phyloP scores from a whole-genome alignment of 2,113 vertebrate species.

The Stigmatopora nigra region DNA sequence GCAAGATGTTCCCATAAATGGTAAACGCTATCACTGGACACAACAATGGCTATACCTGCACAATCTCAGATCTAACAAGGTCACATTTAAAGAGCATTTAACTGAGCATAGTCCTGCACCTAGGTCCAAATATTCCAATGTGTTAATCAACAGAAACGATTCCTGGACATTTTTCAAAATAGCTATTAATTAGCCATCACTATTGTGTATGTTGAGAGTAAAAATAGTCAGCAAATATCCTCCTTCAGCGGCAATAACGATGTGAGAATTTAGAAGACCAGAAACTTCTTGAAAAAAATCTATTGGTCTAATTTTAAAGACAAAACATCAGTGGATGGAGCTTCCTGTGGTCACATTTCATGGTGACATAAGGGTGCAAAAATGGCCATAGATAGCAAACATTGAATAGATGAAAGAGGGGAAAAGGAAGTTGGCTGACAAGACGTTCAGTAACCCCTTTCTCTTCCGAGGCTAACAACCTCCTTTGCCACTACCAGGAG shows the following conservation, averaged over 20 bases:
- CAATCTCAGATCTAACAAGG: neutral
- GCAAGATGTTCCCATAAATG: neutral
- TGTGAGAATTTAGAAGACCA: constrained; percentile 14
- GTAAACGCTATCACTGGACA: neutral
- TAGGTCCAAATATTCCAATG: neutral
- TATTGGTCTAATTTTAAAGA: constrained; percentile 15
- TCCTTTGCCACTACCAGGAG: constrained; percentile 53
- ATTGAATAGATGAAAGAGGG: constrained; percentile 42
- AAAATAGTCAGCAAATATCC: constrained; percentile 37
- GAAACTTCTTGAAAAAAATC: constrained; percentile 20
- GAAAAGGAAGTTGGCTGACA: constrained; percentile 58
- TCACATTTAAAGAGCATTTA: neutral
- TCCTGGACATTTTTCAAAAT: neutral
- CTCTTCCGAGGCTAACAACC: constrained; percentile 65
- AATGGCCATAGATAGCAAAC: constrained; percentile 28
- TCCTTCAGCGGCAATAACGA: constrained; percentile 27
- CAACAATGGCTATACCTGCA: neutral
- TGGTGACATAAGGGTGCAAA: constrained; percentile 20
- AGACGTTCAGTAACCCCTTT: constrained; percentile 65
- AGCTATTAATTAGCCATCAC: neutral
- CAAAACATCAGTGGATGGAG: constrained; percentile 3
- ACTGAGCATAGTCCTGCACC: neutral
- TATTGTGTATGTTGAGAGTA: constrained; percentile 4
- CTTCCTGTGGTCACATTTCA: neutral
- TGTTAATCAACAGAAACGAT: neutral